Percentiles rank a stretch among this genome's conserved stretches.
phyloP scores from a whole-genome alignment of 2,888 invertebrate genomes.

The Thymelicus lineola region DNA sequence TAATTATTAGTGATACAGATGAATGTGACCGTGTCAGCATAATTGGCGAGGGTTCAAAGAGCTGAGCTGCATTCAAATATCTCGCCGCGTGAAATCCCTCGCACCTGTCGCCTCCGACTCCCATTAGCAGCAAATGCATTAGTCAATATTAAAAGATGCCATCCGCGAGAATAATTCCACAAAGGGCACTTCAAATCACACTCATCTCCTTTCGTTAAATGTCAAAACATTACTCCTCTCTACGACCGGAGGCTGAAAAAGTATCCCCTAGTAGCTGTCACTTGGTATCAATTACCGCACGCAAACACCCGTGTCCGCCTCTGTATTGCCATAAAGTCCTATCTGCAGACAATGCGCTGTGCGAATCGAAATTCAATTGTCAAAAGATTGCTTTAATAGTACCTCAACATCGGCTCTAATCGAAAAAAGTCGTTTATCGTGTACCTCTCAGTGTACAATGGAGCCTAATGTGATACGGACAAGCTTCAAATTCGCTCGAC shows the following conservation, averaged over 20 bases:
- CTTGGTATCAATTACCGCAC: constrained; percentile 84
- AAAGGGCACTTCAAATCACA: constrained; percentile 85
- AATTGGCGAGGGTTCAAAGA: constrained; percentile 26
- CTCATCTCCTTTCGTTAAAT: constrained; percentile 81
- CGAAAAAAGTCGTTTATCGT: constrained; percentile 69
- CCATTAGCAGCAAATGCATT: constrained; percentile 83
- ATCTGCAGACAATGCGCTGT: constrained; percentile 68
- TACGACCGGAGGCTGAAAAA: constrained; percentile 72
- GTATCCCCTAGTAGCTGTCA: constrained; percentile 80
- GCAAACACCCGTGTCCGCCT: constrained; percentile 76
- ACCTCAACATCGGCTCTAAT: constrained; percentile 61
- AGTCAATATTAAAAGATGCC: constrained; percentile 83
- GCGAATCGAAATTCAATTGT: constrained; percentile 82
- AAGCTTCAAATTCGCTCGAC: constrained; percentile 65
- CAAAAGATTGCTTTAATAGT: constrained; percentile 81
- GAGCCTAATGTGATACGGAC: constrained; percentile 58
- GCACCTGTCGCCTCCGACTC: constrained; percentile 79
- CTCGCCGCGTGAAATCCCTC: constrained; percentile 58
- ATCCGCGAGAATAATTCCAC: constrained; percentile 83
- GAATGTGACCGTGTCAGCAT: constrained; percentile 1
- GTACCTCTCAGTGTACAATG: constrained; percentile 54
- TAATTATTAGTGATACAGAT: not conserved
- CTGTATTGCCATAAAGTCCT: constrained; percentile 66
- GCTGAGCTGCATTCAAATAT: constrained; percentile 37
- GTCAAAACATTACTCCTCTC: constrained; percentile 81